A percentile compares a stretch with the other conserved stretches of the same genome.
phyloP scores from a whole-genome alignment of 1,140 invertebrate genomes.

The Ostrea denselamellosa region DNA sequence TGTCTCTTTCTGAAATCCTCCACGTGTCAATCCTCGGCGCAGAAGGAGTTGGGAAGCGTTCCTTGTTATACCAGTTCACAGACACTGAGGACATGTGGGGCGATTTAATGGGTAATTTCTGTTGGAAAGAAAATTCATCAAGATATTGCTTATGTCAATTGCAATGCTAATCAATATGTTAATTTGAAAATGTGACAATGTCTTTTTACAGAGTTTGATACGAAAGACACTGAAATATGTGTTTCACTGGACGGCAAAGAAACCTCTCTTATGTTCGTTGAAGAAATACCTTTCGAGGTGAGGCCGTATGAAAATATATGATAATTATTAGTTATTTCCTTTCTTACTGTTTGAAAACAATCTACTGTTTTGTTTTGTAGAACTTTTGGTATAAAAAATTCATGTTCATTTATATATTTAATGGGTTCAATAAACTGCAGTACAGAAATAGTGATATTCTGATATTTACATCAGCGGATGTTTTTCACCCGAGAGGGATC shows the following conservation, averaged over 20 bases:
- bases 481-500: background rate
- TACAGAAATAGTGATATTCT: background rate
- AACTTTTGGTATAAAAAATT: background rate
- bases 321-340: no score
- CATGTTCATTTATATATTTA: background rate
- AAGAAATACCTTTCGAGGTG: background rate
- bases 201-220: background rate
- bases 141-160: background rate
- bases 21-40: background rate
- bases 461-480: background rate
- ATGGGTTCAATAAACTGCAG: background rate
- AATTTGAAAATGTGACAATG: background rate
- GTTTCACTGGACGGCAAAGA: conserved; percentile 13
- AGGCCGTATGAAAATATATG: background rate
- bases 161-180: background rate
- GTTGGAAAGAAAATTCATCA: background rate
- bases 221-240: background rate
- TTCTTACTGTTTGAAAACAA: background rate
- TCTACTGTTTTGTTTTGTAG: background rate
- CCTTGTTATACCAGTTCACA: background rate
- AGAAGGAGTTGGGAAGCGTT: background rate
- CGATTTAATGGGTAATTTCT: background rate
- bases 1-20: conserved; percentile 3
- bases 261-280: background rate
- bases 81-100: background rate